A percentile compares a stretch with the other conserved stretches of the same genome.
Evolutionary conservation across 37 sponge, comb jelly and placozoan species (phyloP).

Genomic region (Tethya wilhelma): DNA sequence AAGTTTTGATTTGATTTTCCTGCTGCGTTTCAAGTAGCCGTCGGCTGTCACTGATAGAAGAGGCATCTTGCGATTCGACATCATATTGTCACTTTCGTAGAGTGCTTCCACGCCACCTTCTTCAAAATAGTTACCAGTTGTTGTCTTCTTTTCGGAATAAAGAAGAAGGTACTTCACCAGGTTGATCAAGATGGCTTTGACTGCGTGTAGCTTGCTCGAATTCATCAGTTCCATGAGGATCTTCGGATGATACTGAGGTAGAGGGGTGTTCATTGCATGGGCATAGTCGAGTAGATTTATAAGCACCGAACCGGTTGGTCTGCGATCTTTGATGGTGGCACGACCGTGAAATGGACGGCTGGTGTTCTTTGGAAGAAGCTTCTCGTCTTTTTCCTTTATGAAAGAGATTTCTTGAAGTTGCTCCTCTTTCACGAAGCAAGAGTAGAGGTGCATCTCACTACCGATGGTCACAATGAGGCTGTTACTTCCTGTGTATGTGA

Average conservation of each 20-base stretch:
- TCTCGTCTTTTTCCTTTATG: neutral
- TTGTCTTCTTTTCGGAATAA: slow-evolving; percentile 11
- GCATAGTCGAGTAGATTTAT: slow-evolving; percentile 70
- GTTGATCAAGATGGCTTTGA: slow-evolving; percentile 81
- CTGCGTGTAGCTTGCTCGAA: slow-evolving; percentile 73
- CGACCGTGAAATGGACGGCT: neutral
- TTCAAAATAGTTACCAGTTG: neutral
- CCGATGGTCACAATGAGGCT: slow-evolving; percentile 56
- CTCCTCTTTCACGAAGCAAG: slow-evolving; percentile 42
- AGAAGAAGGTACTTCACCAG: slow-evolving; percentile 67
- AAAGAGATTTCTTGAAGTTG: neutral
- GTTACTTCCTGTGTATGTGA: slow-evolving; percentile 71
- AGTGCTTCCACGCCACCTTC: slow-evolving; percentile 19
- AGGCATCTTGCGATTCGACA: neutral
- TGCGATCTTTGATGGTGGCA: neutral
- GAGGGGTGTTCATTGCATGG: slow-evolving; percentile 46
- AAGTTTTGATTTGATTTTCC: slow-evolving; percentile 16
- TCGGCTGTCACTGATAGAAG: slow-evolving; percentile 57
- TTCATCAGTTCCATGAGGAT: slow-evolving; percentile 85
- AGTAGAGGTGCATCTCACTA: slow-evolving; percentile 57
- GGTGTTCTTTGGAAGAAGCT: neutral
- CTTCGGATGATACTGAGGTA: slow-evolving; percentile 95
- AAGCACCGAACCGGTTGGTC: neutral
- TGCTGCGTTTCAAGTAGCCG: slow-evolving; percentile 40
- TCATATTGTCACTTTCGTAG: slow-evolving; percentile 7